Base-by-base conservation (phyloP, 2,797 vertebrate genomes). In the Loris lydekkerianus region DNA sequence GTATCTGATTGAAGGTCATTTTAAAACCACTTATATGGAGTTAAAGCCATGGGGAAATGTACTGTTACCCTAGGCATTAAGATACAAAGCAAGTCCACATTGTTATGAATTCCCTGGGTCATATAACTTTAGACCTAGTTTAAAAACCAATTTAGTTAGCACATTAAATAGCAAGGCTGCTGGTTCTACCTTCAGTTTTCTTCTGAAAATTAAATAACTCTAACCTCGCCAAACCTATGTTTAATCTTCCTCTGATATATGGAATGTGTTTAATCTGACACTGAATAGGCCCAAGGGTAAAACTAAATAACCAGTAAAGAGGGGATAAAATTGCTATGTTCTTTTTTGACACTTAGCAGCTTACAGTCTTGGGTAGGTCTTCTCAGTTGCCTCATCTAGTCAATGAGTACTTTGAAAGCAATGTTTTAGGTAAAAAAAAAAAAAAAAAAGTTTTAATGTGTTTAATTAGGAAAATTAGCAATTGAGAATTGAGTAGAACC, bases 161-260 rank as follows among this genome's bases (percentile, higher is more conserved):
- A 86, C 25, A 72, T 67, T 86, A 70, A 76, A 89, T 89, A 90
- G 31, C 23, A 92, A 65, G n/a, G 9, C 21, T 81, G 11, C 40
- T 77, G 21, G 13, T 72, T 84, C 63, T 72, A 27, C 46, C 58
- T 92, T 92, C 14, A 34, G 9, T 60, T 87, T 93, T 89, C 14
- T 93, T 81, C 61, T 93, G 60, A 70, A 92, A 80, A 94, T 86
- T 92, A 80, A 63, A n/a, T 65, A 75, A n/a, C 27, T 37, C 9
- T 92, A 81, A 65, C 34, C 10, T 82, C 69, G 21, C 29, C 61
- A 67, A 67, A 6, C 27, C 2, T 60, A 70, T 60, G 29, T 81
- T 85, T 63, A 84, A 60, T 84, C 25, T 87, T 81, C 17, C 7
- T 90, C 15, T 60, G 11, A 18, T 20, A 7, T 18, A 67, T 43